A percentile compares a stretch with the other conserved stretches of the same genome.
These are phyloP conservation scores for Squalus acanthias DNA, from an alignment of 2,797 vertebrate genomes.

Conservation along the genomic window DNA sequence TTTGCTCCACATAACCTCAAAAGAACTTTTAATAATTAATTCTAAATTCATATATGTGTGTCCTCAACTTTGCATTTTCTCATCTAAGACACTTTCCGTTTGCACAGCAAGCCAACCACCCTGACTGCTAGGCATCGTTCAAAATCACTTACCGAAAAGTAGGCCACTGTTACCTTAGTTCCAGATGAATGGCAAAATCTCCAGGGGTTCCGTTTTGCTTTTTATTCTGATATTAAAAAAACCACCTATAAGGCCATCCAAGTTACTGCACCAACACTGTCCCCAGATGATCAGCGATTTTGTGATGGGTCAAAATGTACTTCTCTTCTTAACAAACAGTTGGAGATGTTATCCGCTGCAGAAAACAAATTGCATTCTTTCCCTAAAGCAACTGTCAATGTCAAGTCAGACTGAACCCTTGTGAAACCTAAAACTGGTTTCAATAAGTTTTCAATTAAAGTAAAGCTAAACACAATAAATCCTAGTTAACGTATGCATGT, in stretches of 20 bases:
- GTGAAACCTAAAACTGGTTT: neutral
- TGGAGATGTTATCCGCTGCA: neutral
- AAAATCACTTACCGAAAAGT: neutral
- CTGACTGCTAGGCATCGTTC: neutral
- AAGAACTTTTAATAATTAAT: slow-evolving; percentile 27
- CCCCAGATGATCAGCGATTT: neutral
- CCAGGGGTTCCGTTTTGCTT: neutral
- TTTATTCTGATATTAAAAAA: neutral
- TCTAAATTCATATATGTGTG: neutral
- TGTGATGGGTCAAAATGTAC: neutral
- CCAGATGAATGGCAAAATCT: slow-evolving; percentile 9
- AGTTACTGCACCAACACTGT: neutral
- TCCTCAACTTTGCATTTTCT: neutral
- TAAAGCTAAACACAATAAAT: neutral
- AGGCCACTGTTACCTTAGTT: neutral
- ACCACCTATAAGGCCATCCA: neutral
- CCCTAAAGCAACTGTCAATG: neutral
- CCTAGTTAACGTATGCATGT: neutral
- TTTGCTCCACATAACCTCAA: neutral
- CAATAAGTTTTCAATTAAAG: neutral
- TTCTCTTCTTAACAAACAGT: neutral
- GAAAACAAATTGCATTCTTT: neutral
- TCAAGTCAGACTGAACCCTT: neutral
- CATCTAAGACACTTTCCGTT: neutral
- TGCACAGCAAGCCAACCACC: neutral